Conservation (phyloP, 1,140 invertebrate species). For the Archivesica marissinica region DNA sequence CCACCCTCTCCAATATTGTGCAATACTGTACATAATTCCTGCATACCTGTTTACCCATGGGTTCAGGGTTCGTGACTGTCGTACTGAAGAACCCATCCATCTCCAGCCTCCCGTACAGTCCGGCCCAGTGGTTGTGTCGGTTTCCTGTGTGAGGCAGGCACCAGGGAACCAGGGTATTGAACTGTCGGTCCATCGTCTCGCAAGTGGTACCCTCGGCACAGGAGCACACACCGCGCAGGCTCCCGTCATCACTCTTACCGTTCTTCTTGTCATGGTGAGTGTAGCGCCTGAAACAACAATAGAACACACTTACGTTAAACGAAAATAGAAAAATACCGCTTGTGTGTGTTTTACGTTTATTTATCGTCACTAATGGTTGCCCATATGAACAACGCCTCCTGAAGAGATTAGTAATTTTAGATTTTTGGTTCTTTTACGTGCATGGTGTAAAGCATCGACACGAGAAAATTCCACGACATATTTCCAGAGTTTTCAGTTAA, state of each 20-base stretch:
- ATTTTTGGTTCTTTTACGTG: no score
- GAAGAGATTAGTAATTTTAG: no score
- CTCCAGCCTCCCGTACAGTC: conserved; percentile 90
- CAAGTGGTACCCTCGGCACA: conserved; percentile 89
- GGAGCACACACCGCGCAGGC: conserved; percentile 90
- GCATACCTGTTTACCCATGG: conserved; percentile 94
- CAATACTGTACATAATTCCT: neutral
- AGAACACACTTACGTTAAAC: neutral
- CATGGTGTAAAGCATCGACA: no score
- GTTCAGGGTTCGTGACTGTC: conserved; percentile 93
- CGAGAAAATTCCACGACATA: no score
- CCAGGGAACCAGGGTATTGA: conserved; percentile 95
- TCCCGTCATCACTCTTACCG: conserved; percentile 86
- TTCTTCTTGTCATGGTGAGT: conserved; percentile 89
- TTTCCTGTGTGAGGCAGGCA: conserved; percentile 95
- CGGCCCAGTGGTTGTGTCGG: conserved; percentile 94
- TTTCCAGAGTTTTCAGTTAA: neutral
- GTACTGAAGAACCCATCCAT: conserved; percentile 94
- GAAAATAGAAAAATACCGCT: neutral
- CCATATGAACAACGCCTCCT: no score
- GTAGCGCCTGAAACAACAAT: conserved; percentile 86
- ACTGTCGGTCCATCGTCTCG: conserved; percentile 90
- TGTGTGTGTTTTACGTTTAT: no score
- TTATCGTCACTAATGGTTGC: no score
- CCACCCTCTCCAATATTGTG: no score